Evolutionary conservation across 2,888 invertebrate genomes (phyloP), one percentile per base, ranked within the genome.

Genomic region (Ommatoiulus sabulosus): DNA sequence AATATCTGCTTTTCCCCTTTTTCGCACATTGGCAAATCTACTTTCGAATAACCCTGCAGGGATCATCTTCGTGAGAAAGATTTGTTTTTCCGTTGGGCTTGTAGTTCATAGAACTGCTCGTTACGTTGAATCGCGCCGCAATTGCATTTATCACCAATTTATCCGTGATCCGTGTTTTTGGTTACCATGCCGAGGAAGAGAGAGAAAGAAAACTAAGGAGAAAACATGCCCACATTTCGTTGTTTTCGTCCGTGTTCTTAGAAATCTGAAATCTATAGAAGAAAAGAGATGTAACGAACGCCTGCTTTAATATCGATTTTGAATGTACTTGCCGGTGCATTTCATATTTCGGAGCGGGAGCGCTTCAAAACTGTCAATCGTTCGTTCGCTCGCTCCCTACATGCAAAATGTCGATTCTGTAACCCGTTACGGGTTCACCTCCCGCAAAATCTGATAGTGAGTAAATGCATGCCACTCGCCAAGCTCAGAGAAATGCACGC

Each of bases 361-460:
- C 24, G 20, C 10, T 35, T 35, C 24, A 72, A 72, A 72, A 24
- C 72, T 72, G 72, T 72, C 72, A 72, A 72, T 72, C 72, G 72
- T 24, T 72, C 10, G 72, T 10, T 72, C 10, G 24, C 24, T 72
- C 35, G 35, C 35, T 35, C 35, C 2, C 72, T 72, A 72, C 10
- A 72, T 72, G 72, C 72, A 72, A 72, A 20, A 72, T 72, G 72
- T 72, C 72, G 72, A 24, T 72, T 72, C 72, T 72, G 72, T 72
- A 72, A 72, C 72, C 72, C 72, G 10, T 72, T 8, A 72, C 35
- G 72, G 72, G 24, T 24, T 72, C 72, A 24, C 72, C 24, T 20
- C 24, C 24, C 20, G 72, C 24, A 24, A 72, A 72, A 72, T 72
- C 72, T 72, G 72, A 72, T 72, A 72, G 72, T 10, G 72, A 72